These are phyloP conservation scores for Myxocyprinus asiaticus DNA, from an alignment of 2,113 vertebrate genomes.

Conservation along the genomic window DNA sequence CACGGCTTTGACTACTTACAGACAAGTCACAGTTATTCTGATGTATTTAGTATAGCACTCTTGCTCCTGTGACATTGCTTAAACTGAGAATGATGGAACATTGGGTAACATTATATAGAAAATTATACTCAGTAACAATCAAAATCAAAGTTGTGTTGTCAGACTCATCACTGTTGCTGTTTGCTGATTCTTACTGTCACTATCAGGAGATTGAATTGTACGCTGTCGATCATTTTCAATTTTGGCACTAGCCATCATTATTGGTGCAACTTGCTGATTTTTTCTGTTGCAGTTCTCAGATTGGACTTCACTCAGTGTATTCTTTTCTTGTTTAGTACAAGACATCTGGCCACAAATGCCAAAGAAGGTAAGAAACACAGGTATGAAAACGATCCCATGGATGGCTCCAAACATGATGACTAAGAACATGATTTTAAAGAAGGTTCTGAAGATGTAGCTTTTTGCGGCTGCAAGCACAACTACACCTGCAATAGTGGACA, in stretches of 20 bases:
- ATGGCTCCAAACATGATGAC: constrained; percentile 63
- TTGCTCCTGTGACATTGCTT: no score
- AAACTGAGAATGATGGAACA: no score
- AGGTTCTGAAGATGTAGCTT: constrained; percentile 65
- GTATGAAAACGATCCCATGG: constrained; percentile 68
- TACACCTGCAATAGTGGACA: constrained; percentile 75
- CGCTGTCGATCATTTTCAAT: no score
- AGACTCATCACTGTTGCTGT: no score
- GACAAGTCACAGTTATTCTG: no score
- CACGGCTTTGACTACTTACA: no score
- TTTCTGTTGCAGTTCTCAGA: neutral
- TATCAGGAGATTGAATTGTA: no score
- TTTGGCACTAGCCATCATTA: neutral
- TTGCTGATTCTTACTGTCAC: no score
- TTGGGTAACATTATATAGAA: no score
- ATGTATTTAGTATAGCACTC: no score
- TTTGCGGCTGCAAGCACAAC: constrained; percentile 66
- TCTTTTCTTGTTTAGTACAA: neutral
- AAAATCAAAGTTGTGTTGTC: no score
- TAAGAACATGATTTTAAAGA: constrained; percentile 73
- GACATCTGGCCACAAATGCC: constrained; percentile 7
- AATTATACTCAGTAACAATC: no score
- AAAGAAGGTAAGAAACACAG: constrained; percentile 57
- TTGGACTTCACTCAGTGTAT: neutral
- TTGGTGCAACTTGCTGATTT: rapidly evolving